Conservation (phyloP, 2,113 vertebrate species). For the Cichladusa arquata region DNA sequence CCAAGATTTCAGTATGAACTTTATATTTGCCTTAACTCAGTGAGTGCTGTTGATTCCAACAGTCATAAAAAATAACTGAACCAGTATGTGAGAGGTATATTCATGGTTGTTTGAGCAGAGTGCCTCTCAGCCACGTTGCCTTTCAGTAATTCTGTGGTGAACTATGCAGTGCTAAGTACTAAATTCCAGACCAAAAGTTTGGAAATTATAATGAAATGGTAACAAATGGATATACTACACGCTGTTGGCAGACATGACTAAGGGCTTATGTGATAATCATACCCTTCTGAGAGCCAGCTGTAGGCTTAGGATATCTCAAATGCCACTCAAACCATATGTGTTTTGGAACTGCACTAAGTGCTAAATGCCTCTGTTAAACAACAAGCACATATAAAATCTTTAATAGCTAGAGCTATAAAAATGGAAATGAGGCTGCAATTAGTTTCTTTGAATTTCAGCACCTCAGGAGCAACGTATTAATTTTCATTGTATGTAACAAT, state of each 20-base stretch:
- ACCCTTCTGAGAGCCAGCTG: not conserved
- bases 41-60: not conserved
- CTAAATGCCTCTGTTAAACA: not conserved
- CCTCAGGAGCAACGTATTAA: not conserved
- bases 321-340: not conserved
- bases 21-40: not conserved
- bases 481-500: not conserved
- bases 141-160: not conserved
- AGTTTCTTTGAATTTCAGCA: not conserved
- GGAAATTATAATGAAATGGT: not conserved
- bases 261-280: not conserved
- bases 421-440: not conserved
- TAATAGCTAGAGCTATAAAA: not conserved
- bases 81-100: not conserved
- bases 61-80: not conserved
- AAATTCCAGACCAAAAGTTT: not conserved
- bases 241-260: not conserved
- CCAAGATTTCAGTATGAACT: not conserved
- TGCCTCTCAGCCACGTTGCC: not conserved
- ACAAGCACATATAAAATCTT: not conserved
- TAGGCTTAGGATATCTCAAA: not conserved
- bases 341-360: not conserved
- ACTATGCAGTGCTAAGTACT: not conserved
- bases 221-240: not conserved
- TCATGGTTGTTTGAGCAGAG: not conserved